Conservation (phyloP, 2,113 vertebrate genomes). For the Cololabis saira region DNA sequence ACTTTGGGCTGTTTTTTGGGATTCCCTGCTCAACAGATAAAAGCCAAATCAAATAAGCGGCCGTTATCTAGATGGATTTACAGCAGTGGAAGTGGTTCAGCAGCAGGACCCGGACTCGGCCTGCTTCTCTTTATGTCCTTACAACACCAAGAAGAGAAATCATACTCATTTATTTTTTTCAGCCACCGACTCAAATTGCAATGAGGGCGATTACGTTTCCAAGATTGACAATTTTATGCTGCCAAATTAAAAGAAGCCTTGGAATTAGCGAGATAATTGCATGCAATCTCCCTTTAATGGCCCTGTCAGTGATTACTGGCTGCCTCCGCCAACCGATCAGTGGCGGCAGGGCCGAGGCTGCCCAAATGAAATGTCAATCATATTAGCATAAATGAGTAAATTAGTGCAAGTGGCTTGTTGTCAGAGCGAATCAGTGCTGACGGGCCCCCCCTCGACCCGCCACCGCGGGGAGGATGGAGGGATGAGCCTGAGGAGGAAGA, state of each 20-base stretch:
- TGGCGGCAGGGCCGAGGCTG: slow-evolving; percentile 60
- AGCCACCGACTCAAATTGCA: slow-evolving; percentile 59
- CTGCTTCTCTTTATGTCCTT: slow-evolving; percentile 50
- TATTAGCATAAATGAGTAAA: slow-evolving; percentile 91
- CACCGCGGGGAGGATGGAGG: slow-evolving; percentile 28
- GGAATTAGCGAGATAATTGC: slow-evolving; percentile 95
- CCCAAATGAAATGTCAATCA: slow-evolving; percentile 90
- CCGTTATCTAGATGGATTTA: slow-evolving; percentile 17
- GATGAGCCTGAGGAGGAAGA: slow-evolving; percentile 23
- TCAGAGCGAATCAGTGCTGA: slow-evolving; percentile 92
- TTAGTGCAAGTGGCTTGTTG: slow-evolving; percentile 91
- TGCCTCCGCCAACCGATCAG: slow-evolving; percentile 62
- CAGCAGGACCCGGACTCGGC: slow-evolving; percentile 19
- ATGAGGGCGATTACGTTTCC: slow-evolving; percentile 71
- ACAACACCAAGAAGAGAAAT: slow-evolving; percentile 7
- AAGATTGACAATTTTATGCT: slow-evolving; percentile 90
- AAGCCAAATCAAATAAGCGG: slow-evolving; percentile 9
- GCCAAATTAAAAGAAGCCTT: slow-evolving; percentile 91
- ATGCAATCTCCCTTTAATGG: slow-evolving; percentile 85
- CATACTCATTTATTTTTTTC: slow-evolving; percentile 68
- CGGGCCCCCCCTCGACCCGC: slow-evolving; percentile 60
- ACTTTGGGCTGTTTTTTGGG: too few relatives aligned
- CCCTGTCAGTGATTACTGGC: slow-evolving; percentile 85
- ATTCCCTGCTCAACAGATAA: neutral
- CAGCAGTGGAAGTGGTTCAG: slow-evolving; percentile 23